Evolutionary conservation across 2,113 vertebrate species (phyloP).

Genomic region (Gavia stellata): DNA sequence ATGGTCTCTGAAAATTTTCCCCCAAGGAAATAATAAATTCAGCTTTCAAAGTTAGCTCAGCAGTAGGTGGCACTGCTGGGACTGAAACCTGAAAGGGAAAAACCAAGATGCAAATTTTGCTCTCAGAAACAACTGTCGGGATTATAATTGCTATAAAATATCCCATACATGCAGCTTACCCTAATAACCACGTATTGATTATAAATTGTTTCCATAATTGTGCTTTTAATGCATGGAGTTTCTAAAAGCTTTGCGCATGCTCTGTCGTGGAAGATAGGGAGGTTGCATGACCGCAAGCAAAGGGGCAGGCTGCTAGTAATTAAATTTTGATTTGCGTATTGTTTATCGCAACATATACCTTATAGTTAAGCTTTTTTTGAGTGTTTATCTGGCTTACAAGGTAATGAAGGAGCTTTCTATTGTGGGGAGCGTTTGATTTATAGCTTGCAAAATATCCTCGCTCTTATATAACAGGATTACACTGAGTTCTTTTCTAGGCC

Average conservation of each 20-base stretch:
- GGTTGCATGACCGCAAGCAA: background rate
- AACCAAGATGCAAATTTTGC: background rate
- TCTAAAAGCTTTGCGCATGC: background rate
- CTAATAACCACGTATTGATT: conserved; percentile 3
- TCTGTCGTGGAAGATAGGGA: background rate
- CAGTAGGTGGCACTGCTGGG: conserved; percentile 60
- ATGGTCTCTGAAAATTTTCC: background rate
- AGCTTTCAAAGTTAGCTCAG: background rate
- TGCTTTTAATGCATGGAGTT: background rate
- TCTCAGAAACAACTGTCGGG: background rate
- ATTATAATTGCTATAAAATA: conserved; percentile 11
- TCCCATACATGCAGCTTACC: background rate
- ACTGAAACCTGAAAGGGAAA: conserved; percentile 38
- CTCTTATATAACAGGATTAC: conserved; percentile 15
- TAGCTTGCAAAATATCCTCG: background rate
- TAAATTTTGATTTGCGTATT: background rate
- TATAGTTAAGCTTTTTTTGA: background rate
- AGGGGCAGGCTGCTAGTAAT: background rate
- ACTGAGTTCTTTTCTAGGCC: background rate
- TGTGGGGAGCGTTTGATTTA: background rate
- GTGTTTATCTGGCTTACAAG: background rate
- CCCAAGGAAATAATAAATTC: background rate
- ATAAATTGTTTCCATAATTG: conserved; percentile 18
- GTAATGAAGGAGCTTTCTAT: background rate
- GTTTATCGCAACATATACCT: background rate